Percentiles rank a stretch among this genome's conserved stretches.
These are phyloP conservation scores for Cephalopterus ornatus DNA, from an alignment of 2,113 vertebrate genomes.

Conservation along the genomic window DNA sequence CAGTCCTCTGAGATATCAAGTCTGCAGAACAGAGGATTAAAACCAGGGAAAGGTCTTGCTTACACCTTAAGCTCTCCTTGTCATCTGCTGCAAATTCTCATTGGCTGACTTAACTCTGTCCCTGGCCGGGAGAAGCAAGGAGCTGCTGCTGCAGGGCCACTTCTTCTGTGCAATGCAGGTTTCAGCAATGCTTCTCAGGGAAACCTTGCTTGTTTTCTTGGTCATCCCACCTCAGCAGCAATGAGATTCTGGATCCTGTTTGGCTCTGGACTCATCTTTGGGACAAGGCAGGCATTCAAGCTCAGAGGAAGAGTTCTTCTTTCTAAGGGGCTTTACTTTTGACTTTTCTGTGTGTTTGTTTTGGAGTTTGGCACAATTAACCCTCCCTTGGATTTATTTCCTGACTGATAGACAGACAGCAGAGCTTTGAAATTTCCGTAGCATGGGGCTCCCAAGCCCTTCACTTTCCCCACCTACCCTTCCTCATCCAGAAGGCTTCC, in stretches of 20 bases:
- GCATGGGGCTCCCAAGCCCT: not conserved
- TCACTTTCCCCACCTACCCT: conserved; percentile 73
- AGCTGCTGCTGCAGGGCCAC: not conserved
- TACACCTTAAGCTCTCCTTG: not conserved
- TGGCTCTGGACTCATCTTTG: not conserved
- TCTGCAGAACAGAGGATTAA: not conserved
- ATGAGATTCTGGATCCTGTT: not conserved
- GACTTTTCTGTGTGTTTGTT: not conserved
- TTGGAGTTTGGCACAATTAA: not conserved
- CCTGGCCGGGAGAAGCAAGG: not conserved
- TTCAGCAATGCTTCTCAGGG: not conserved
- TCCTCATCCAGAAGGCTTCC: conserved; percentile 93
- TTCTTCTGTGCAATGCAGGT: not conserved
- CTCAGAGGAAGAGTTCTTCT: not conserved
- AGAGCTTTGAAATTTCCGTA: not conserved
- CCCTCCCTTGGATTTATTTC: not conserved
- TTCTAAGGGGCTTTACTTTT: not conserved
- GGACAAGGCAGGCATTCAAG: not conserved
- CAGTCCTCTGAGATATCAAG: not conserved
- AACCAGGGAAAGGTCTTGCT: not conserved
- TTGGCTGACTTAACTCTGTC: not conserved
- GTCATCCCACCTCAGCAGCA: not conserved
- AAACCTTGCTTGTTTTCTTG: not conserved
- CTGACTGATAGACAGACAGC: not conserved
- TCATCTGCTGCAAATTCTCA: not conserved